Percentiles rank a stretch among this genome's conserved stretches.
Evolutionary conservation across 2,797 vertebrate species (phyloP).

Genomic region (Emydoidea blandingii): DNA sequence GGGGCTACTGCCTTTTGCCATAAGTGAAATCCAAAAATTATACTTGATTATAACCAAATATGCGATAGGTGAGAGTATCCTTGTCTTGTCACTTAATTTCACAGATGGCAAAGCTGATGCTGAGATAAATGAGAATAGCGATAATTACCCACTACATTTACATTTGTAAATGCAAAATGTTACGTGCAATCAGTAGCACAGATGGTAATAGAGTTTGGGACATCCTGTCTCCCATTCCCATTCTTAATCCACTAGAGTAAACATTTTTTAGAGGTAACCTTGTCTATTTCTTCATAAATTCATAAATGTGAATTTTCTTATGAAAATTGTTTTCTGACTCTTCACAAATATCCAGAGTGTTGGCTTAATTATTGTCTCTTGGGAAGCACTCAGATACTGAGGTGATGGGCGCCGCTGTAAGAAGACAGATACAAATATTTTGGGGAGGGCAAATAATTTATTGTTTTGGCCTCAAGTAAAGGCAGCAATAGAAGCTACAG

Average conservation of each 20-base stretch:
- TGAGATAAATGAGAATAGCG: slow-evolving; percentile 28
- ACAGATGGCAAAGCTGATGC: neutral
- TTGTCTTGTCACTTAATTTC: neutral
- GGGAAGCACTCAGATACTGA: neutral
- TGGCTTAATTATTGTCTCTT: neutral
- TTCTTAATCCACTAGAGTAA: neutral
- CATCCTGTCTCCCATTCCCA: neutral
- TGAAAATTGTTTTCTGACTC: neutral
- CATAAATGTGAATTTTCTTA: neutral
- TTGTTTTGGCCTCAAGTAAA: neutral
- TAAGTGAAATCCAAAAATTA: neutral
- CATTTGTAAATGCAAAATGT: slow-evolving; percentile 21
- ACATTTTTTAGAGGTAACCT: neutral
- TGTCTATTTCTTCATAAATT: neutral
- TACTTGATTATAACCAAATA: slow-evolving; percentile 1
- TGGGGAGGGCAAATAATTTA: neutral
- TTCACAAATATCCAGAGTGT: neutral
- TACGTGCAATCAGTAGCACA: neutral
- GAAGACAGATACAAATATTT: neutral
- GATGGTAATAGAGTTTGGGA: neutral
- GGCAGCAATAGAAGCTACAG: neutral
- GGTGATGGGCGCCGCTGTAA: neutral
- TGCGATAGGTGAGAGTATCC: neutral
- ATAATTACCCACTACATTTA: neutral
- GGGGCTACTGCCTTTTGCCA: neutral